A percentile compares a stretch with the other conserved stretches of the same genome.
Conservation (phyloP, 2,888 invertebrate species). For the Agriotes lineatus region DNA sequence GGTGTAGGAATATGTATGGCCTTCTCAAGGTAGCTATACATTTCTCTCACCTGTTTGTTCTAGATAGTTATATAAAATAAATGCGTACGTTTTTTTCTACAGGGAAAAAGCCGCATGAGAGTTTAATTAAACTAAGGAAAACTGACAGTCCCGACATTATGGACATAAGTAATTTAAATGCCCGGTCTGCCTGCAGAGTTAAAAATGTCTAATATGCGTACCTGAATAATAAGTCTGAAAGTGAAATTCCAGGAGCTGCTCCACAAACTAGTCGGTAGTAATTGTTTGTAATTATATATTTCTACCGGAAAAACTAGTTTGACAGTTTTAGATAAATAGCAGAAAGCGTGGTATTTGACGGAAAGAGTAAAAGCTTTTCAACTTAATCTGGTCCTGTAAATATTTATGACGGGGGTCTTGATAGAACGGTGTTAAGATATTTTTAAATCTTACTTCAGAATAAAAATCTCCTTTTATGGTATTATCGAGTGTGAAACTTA, state of each 20-base stretch:
- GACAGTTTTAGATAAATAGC: conserved; percentile 7
- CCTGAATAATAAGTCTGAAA: conserved; percentile 17
- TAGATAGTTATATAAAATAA: conserved; percentile 39
- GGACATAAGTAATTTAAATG: conserved; percentile 8
- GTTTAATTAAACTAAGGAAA: conserved; percentile 23
- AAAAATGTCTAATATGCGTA: conserved; percentile 14
- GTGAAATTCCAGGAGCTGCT: conserved; percentile 28
- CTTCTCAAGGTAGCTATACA: conserved; percentile 50
- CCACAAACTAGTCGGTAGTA: conserved; percentile 10
- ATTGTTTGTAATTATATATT: conserved; percentile 19
- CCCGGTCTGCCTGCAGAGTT: not conserved
- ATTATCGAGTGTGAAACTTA: no score
- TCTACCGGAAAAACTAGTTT: conserved; percentile 11
- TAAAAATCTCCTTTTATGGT: no score
- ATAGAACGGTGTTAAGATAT: not conserved
- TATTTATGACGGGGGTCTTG: not conserved
- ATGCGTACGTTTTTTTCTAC: conserved; percentile 32
- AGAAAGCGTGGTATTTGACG: not conserved
- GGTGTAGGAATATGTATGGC: conserved; percentile 41
- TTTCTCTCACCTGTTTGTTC: conserved; percentile 47
- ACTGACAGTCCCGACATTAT: conserved; percentile 6
- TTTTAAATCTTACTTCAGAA: no score
- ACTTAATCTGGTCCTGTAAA: not conserved
- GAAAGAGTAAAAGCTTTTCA: conserved; percentile 5
- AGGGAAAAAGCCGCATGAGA: conserved; percentile 23